Evolutionary conservation across 2,888 invertebrate species (phyloP).

Genomic region (Pyrrhia umbra): DNA sequence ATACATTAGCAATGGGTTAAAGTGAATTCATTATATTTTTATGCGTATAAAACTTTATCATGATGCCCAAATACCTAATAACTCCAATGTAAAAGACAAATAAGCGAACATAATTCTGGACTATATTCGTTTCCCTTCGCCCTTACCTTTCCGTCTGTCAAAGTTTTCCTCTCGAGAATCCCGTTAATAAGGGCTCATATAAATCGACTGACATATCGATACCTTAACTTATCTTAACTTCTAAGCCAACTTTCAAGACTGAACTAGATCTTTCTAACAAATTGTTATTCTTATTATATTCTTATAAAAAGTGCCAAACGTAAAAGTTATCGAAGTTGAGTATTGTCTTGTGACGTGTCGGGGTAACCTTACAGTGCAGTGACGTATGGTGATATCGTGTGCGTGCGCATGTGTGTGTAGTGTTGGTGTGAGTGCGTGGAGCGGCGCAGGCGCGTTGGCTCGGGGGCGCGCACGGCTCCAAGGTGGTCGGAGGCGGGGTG

Average conservation of each 20-base stretch:
- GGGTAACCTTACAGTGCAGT: slow-evolving; percentile 51
- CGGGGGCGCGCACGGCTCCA: slow-evolving; percentile 86
- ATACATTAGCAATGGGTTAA: slow-evolving; percentile 67
- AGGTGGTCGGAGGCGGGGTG: slow-evolving; percentile 94
- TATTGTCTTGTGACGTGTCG: slow-evolving; percentile 42
- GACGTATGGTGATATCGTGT: slow-evolving; percentile 59
- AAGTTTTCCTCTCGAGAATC: slow-evolving; percentile 44
- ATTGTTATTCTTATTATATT: slow-evolving; percentile 63
- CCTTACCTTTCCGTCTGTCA: slow-evolving; percentile 53
- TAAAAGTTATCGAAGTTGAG: slow-evolving; percentile 41
- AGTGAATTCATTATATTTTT: slow-evolving; percentile 53
- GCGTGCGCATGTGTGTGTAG: slow-evolving; percentile 55
- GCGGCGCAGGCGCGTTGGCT: slow-evolving; percentile 76
- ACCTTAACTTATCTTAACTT: slow-evolving; percentile 73
- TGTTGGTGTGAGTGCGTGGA: slow-evolving; percentile 55
- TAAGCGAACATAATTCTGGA: slow-evolving; percentile 57
- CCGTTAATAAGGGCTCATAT: slow-evolving; percentile 60
- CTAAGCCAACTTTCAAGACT: slow-evolving; percentile 82
- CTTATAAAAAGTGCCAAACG: slow-evolving; percentile 69
- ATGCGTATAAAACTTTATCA: slow-evolving; percentile 49
- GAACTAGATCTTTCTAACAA: slow-evolving; percentile 73
- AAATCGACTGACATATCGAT: slow-evolving; percentile 83
- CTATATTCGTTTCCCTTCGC: slow-evolving; percentile 61
- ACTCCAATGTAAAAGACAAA: slow-evolving; percentile 47
- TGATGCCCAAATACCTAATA: slow-evolving; percentile 57